phyloP scores from a whole-genome alignment of 2,797 vertebrate genomes.

The Botia almorhae region DNA sequence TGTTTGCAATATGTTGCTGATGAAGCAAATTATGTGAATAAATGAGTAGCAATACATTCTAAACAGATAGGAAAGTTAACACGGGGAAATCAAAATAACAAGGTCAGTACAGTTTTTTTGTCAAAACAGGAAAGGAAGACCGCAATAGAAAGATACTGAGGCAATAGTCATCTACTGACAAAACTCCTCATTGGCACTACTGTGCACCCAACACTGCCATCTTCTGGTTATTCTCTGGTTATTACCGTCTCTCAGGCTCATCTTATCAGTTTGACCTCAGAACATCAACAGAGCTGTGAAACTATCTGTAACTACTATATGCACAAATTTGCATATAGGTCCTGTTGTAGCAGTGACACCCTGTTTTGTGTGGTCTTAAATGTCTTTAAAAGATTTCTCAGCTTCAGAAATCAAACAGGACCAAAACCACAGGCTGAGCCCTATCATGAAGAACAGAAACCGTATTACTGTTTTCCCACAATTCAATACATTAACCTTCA shows the following conservation, averaged over 20 bases:
- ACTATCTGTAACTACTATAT: too few relatives aligned
- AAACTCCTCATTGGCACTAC: not conserved
- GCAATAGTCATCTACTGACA: not conserved
- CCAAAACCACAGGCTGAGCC: slow-evolving; percentile 26
- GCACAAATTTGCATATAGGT: slow-evolving; percentile 1
- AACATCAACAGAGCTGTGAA: slow-evolving; percentile 20
- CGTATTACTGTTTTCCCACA: not conserved
- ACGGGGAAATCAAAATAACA: slow-evolving; percentile 14
- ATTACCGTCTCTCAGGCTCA: not conserved
- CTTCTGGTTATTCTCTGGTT: slow-evolving; percentile 37
- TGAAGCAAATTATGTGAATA: not conserved
- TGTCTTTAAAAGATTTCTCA: not conserved
- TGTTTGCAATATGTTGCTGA: not conserved
- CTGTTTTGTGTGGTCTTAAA: slow-evolving; percentile 4
- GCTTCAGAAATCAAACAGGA: slow-evolving; percentile 40
- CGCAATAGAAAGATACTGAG: not conserved
- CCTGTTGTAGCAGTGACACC: not conserved
- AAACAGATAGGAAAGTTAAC: not conserved
- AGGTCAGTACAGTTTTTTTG: not conserved
- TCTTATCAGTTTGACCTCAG: not conserved
- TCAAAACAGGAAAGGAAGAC: not conserved
- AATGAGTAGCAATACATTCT: not conserved
- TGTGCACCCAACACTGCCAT: slow-evolving; percentile 51
- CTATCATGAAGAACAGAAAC: not conserved
- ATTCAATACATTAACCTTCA: not conserved